Conservation (phyloP, 2,113 vertebrate genomes). For the Eublepharis macularius region DNA sequence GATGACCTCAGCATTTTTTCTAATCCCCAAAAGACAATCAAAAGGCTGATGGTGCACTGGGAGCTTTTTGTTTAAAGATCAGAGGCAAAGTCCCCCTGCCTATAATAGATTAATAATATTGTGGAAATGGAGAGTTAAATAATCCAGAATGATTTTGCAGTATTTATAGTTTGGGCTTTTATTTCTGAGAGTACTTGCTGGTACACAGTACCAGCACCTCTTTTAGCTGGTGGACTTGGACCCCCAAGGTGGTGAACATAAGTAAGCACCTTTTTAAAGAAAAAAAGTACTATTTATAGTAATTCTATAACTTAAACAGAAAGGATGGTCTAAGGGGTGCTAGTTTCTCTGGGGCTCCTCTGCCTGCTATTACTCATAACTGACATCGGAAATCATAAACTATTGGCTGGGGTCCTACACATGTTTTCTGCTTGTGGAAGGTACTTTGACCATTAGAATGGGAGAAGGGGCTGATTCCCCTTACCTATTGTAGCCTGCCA, state of each 20-base stretch:
- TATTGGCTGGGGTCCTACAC: neutral
- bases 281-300: slow-evolving; percentile 7
- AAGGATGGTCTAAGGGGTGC: neutral
- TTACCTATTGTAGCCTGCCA: neutral
- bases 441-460: too few relatives aligned
- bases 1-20: slow-evolving; percentile 68
- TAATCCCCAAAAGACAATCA: slow-evolving; percentile 60
- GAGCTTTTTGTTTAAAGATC: slow-evolving; percentile 54
- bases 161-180: too few relatives aligned
- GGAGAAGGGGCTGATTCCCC: accelerated
- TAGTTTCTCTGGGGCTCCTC: accelerated
- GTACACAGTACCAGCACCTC: too few relatives aligned
- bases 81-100: slow-evolving; percentile 49
- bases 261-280: too few relatives aligned
- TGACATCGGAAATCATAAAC: neutral
- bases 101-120: slow-evolving; percentile 24
- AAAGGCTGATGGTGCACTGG: slow-evolving; percentile 65
- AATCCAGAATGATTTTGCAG: slow-evolving; percentile 32
- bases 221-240: too few relatives aligned
- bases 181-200: too few relatives aligned
- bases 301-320: neutral
- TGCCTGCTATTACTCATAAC: neutral
- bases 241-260: too few relatives aligned
- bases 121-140: slow-evolving; percentile 45
- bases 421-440: too few relatives aligned